Evolutionary conservation across 1,140 invertebrate genomes (phyloP).

Genomic region (Probaryconus sp.): DNA sequence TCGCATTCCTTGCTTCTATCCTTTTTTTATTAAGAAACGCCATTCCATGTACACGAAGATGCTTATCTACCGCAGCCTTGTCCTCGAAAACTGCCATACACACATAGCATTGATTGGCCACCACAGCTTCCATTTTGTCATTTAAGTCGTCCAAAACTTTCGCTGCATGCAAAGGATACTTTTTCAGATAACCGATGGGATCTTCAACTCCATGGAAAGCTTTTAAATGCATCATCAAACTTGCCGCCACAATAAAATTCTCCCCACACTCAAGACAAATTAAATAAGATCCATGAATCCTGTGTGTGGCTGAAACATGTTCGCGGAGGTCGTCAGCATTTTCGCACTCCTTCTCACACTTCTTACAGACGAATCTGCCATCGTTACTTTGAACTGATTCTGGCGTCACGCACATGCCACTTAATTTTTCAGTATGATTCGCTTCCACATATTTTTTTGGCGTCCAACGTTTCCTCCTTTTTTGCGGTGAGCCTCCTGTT

Average conservation of each 20-base stretch:
- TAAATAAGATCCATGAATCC: constrained; percentile 79
- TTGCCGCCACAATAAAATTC: constrained; percentile 82
- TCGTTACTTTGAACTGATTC: constrained; percentile 68
- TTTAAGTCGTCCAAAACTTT: constrained; percentile 73
- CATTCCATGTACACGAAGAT: constrained; percentile 83
- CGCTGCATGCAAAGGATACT: constrained; percentile 80
- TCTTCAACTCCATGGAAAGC: constrained; percentile 81
- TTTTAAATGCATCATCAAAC: constrained; percentile 82
- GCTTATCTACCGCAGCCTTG: constrained; percentile 78
- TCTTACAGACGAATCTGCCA: constrained; percentile 78
- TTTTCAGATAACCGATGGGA: constrained; percentile 79
- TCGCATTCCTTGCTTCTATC: constrained; percentile 70
- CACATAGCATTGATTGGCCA: constrained; percentile 83
- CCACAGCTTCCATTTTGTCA: constrained; percentile 70
- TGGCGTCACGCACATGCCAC: constrained; percentile 68
- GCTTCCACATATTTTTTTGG: constrained; percentile 63
- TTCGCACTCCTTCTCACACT: constrained; percentile 74
- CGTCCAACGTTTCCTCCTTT: constrained; percentile 65
- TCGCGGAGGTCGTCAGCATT: constrained; percentile 75
- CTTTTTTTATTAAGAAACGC: constrained; percentile 79
- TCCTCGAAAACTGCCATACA: constrained; percentile 81
- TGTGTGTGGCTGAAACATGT: constrained; percentile 80
- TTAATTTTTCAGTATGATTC: constrained; percentile 9
- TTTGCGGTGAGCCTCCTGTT: constrained; percentile 16
- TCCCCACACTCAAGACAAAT: constrained; percentile 84